Evolutionary conservation across 1,140 invertebrate genomes (phyloP).

Genomic region (Hormaphis cornu): DNA sequence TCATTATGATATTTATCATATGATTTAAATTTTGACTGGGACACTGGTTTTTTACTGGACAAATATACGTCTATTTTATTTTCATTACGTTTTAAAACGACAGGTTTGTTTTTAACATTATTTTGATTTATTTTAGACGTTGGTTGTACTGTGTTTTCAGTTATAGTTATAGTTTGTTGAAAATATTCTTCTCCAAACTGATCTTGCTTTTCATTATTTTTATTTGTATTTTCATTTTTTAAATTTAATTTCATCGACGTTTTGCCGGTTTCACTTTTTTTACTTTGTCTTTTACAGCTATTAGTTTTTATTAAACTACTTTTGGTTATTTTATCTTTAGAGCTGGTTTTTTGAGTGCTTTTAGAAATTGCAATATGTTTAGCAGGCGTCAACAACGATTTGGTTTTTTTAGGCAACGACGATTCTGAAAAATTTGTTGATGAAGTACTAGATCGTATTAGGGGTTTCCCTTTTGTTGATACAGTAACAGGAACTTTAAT

Average conservation of each 20-base stretch:
- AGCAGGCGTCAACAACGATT: neutral
- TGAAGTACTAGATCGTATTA: slow-evolving; percentile 39
- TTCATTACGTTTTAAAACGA: neutral
- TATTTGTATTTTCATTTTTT: neutral
- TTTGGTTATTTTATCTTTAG: neutral
- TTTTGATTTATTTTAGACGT: neutral
- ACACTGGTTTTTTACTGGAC: slow-evolving; percentile 57
- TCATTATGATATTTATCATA: slow-evolving; percentile 45
- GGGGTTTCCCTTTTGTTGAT: slow-evolving; percentile 45
- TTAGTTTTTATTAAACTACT: slow-evolving; percentile 15
- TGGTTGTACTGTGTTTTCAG: neutral
- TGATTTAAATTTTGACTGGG: slow-evolving; percentile 58
- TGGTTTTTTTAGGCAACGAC: slow-evolving; percentile 1
- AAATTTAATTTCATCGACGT: neutral
- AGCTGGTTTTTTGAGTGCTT: slow-evolving; percentile 34
- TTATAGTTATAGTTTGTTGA: slow-evolving; percentile 16
- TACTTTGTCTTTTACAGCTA: neutral
- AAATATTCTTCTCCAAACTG: slow-evolving; percentile 32
- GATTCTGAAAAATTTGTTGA: slow-evolving; percentile 23
- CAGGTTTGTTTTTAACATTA: neutral
- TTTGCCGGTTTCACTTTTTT: slow-evolving; percentile 5
- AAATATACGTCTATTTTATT: slow-evolving; percentile 47
- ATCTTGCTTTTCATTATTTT: slow-evolving; percentile 50
- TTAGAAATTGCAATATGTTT: slow-evolving; percentile 33
- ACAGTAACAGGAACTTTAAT: slow-evolving; percentile 45